Base-by-base conservation (phyloP, 1,140 invertebrate genomes). In the Pentalonia nigronervosa region DNA sequence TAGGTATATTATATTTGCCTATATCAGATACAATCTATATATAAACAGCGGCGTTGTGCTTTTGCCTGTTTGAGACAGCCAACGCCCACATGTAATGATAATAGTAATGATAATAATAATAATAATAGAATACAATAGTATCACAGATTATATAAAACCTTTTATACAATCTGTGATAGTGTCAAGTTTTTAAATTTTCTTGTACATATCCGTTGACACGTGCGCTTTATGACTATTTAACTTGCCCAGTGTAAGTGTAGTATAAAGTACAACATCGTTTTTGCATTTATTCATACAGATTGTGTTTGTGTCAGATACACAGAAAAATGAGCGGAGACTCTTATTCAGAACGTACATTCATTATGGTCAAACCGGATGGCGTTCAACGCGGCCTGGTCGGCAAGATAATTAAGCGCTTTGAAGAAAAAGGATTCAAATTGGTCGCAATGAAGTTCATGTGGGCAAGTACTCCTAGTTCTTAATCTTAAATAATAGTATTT, bases 301-400 rank as follows among this genome's bases (percentile, higher is more conserved):
- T n/a, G 60, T 41, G 23, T 41, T 84, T 41, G 20, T 41, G 50
- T 21, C 23, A 11, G 6, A 7, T 86, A 11, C n/a, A 30, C 25
- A 76, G 41, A 89, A 90, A 60, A 34, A 92, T 92, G 90, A 30
- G 67, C 20, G 67, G 47, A 0, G 90, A 92, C 21, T 97, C 96
- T 95, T 92, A 92, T 92, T 96, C 96, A 94, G 99, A 99, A 96
- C 97, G 98, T 95, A 99, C 99, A 94, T 99, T 99, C 95, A 98
- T 99, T 95, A 99, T 99, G 97, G 96, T 99, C 93, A 92, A 99
- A 96, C 99, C 99, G 81, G 99, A 99, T 96, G 99, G 98, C 93
- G 99, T 99, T 94, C 99, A 99, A 95, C 97, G 99, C 93, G 98
- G 98, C 94, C 96, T 99, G 76, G 97, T 99, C 93, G 99, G 99